Conservation (phyloP, 1,140 invertebrate genomes). For the Wasmannia auropunctata region DNA sequence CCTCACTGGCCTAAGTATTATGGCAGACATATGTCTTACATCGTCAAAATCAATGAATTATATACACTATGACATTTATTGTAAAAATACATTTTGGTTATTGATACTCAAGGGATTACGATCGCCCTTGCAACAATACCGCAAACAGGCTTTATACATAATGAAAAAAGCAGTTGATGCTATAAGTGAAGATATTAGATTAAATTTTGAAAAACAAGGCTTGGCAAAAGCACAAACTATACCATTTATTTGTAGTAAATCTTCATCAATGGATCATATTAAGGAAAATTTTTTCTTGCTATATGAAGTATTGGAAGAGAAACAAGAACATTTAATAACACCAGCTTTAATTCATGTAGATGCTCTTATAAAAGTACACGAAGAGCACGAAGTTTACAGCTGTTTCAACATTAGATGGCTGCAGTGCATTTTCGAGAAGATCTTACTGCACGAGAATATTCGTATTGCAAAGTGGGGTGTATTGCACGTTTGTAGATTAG, state of each 20-base stretch:
- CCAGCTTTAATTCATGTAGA: conserved; percentile 84
- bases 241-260: conserved; percentile 70
- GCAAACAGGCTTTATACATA: conserved; percentile 81
- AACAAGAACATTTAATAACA: conserved; percentile 87
- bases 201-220: neutral
- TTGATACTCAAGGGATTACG: conserved; percentile 67
- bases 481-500: conserved; percentile 70
- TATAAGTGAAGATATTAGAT: conserved; percentile 41
- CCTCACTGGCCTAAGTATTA: conserved; percentile 67
- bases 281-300: conserved; percentile 84
- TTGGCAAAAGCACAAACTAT: conserved; percentile 40
- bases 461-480: conserved; percentile 83
- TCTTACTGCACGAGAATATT: conserved; percentile 84
- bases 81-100: conserved; percentile 69
- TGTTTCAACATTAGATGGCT: conserved; percentile 81
- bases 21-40: conserved; percentile 68
- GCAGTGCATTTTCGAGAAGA: conserved; percentile 80
- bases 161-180: conserved; percentile 77
- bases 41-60: conserved; percentile 1
- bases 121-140: conserved; percentile 66
- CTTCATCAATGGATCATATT: conserved; percentile 55
- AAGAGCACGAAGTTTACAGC: conserved; percentile 64
- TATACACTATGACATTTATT: conserved; percentile 56
- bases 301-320: conserved; percentile 87
- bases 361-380: conserved; percentile 71